phyloP scores from a whole-genome alignment of 2,113 vertebrate species.

The Glareola pratincola region DNA sequence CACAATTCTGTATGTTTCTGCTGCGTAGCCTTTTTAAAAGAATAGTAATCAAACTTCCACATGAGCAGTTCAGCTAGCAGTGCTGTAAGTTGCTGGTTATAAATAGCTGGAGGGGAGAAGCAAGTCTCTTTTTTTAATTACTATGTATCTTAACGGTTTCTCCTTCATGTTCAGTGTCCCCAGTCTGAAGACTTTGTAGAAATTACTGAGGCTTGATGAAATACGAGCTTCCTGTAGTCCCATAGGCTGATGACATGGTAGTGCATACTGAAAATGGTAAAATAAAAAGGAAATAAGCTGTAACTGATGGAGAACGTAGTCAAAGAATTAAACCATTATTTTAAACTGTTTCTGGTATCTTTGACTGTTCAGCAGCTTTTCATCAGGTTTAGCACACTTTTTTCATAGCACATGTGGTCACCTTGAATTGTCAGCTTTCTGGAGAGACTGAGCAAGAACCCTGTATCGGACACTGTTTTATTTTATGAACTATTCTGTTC shows the following conservation, averaged over 20 bases:
- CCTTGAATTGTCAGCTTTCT: neutral
- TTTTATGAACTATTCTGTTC: neutral
- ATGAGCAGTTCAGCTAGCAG: neutral
- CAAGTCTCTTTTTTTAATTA: neutral
- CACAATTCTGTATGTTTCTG: neutral
- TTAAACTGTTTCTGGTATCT: neutral
- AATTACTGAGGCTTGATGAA: neutral
- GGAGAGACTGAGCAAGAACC: neutral
- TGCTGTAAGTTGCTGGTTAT: neutral
- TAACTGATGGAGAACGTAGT: neutral
- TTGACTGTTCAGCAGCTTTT: neutral
- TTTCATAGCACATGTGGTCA: neutral
- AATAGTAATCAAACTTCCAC: neutral
- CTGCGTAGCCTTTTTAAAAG: neutral
- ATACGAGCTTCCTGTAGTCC: neutral
- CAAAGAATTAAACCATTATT: neutral
- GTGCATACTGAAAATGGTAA: neutral
- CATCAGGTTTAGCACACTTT: neutral
- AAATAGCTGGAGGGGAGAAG: neutral
- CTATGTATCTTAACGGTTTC: neutral
- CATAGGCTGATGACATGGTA: neutral
- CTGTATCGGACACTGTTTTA: rapidly evolving
- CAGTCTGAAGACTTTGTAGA: neutral
- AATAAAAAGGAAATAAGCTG: neutral
- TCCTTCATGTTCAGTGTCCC: neutral